Evolutionary conservation across 2,888 invertebrate genomes (phyloP).

Genomic region (Drosophila suboccidentalis): DNA sequence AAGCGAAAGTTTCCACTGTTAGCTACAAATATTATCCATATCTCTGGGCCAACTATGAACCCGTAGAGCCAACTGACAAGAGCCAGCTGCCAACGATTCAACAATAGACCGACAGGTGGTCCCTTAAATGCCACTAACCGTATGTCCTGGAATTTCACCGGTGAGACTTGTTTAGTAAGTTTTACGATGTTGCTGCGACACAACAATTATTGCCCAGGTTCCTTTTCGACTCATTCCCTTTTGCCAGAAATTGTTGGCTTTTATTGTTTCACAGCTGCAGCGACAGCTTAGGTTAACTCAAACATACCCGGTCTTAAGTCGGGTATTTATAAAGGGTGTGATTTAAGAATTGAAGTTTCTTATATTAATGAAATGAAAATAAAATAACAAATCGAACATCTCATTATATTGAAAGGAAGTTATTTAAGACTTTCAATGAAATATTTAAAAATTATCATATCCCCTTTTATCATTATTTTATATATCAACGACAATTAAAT

Average conservation of each 20-base stretch:
- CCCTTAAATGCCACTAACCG: conserved; percentile 75
- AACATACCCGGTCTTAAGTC: conserved; percentile 1
- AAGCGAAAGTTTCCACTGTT: conserved; percentile 53
- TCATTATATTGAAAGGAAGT: neutral
- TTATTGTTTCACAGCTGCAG: conserved; percentile 60
- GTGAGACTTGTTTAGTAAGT: conserved; percentile 69
- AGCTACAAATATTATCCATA: conserved; percentile 19
- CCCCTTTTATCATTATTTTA: neutral
- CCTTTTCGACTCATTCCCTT: conserved; percentile 25
- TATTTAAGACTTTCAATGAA: neutral
- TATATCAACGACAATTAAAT: neutral
- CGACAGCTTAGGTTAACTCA: neutral
- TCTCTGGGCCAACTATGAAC: conserved; percentile 2
- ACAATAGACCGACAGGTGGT: conserved; percentile 77
- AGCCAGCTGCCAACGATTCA: neutral
- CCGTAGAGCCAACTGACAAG: neutral
- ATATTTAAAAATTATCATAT: neutral
- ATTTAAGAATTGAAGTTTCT: neutral
- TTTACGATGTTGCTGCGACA: conserved; percentile 63
- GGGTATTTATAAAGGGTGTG: neutral
- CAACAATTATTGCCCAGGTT: conserved; percentile 54
- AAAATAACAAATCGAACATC: neutral
- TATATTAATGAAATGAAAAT: neutral
- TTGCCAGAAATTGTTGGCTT: conserved; percentile 30
- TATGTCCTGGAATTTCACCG: conserved; percentile 72